A percentile compares a stretch with the other conserved stretches of the same genome.
Evolutionary conservation across 2,113 vertebrate species (phyloP).

Genomic region (Morone chrysops): DNA sequence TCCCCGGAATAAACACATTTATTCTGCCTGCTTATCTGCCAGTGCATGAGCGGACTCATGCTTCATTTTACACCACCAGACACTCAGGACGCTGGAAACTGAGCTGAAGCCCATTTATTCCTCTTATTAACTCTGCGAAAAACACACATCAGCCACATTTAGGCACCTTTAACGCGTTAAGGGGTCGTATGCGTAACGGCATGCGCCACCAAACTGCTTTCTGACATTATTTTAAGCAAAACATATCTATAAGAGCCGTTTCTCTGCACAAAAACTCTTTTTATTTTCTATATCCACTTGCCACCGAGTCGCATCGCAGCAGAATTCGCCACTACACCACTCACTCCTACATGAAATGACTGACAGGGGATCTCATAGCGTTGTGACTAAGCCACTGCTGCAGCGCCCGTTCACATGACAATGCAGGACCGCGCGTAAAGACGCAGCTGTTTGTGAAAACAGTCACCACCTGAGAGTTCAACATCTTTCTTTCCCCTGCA

Average conservation of each 20-base stretch:
- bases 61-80: neutral
- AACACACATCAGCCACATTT: neutral
- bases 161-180: neutral
- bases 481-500: too few relatives aligned
- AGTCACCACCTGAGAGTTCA: neutral
- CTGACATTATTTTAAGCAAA: neutral
- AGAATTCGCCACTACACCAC: slow-evolving; percentile 9
- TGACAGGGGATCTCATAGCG: slow-evolving; percentile 20
- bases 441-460: slow-evolving; percentile 32
- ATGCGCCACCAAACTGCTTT: neutral
- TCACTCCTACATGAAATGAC: slow-evolving; percentile 22
- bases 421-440: slow-evolving; percentile 63
- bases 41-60: neutral
- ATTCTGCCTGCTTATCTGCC: neutral
- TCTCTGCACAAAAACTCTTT: too few relatives aligned
- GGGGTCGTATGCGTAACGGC: neutral
- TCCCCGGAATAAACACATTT: neutral
- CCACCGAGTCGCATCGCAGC: neutral
- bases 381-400: slow-evolving; percentile 62
- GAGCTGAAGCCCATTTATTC: neutral
- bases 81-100: neutral
- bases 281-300: neutral
- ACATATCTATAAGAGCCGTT: neutral
- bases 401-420: slow-evolving; percentile 68
- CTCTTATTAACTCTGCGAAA: neutral